Conservation (phyloP, 1,140 invertebrate species). For the Hycleus cichorii region DNA sequence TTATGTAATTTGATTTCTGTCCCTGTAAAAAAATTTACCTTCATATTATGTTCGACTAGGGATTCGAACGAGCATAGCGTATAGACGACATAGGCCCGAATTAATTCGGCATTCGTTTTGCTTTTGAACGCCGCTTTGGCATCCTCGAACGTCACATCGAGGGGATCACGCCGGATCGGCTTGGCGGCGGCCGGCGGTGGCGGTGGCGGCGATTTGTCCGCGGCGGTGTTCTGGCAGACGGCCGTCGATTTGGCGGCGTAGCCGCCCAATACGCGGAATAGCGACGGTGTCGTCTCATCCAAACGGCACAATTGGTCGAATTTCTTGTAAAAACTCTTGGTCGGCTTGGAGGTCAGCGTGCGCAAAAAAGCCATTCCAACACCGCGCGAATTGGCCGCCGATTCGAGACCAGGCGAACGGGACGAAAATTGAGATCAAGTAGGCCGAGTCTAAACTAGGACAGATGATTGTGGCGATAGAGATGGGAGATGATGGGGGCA, state of each 20-base stretch:
- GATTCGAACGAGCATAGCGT: slow-evolving; percentile 83
- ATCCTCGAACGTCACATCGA: slow-evolving; percentile 84
- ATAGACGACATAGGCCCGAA: slow-evolving; percentile 89
- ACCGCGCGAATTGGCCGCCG: no score
- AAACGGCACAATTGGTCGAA: slow-evolving; percentile 28
- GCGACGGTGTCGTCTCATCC: slow-evolving; percentile 23
- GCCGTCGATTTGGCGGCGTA: slow-evolving; percentile 27
- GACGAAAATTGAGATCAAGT: no score
- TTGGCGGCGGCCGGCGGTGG: no score
- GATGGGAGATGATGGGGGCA: no score
- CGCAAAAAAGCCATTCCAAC: slow-evolving; percentile 44
- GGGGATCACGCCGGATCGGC: slow-evolving; percentile 54
- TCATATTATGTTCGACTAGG: slow-evolving; percentile 90
- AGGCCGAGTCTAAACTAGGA: no score
- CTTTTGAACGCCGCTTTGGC: slow-evolving; percentile 80
- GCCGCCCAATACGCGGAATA: background rate
- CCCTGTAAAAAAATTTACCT: slow-evolving; percentile 50
- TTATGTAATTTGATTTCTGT: slow-evolving; percentile 36
- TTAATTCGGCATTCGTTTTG: slow-evolving; percentile 89
- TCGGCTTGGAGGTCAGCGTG: slow-evolving; percentile 31
- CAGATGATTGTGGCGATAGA: no score
- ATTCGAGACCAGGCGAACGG: no score
- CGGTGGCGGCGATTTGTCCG: slow-evolving; percentile 13
- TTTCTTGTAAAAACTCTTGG: slow-evolving; percentile 33
- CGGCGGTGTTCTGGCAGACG: slow-evolving; percentile 16